Evolutionary conservation across 30 jellyfish, hydroid and myxozoan species (phyloP).

Genomic region (Catostylus mosaicus): DNA sequence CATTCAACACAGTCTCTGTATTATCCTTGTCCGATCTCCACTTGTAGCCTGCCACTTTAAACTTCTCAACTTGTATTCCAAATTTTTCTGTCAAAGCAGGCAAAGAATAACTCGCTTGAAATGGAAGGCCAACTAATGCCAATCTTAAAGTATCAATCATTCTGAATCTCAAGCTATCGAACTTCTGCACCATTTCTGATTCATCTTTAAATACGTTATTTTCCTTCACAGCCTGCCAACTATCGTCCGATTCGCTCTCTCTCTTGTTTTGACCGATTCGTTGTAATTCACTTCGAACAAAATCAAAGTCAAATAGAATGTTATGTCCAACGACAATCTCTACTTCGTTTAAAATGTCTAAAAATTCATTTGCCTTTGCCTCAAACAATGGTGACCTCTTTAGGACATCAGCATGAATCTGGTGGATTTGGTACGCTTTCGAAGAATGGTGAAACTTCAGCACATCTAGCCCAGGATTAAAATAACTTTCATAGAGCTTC

Average conservation of each 20-base stretch:
- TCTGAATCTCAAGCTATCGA: slow-evolving; percentile 19
- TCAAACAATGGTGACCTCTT: slow-evolving; percentile 15
- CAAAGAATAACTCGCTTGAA: slow-evolving; percentile 7
- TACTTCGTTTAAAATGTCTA: slow-evolving; percentile 5
- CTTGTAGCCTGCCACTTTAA: slow-evolving; percentile 9
- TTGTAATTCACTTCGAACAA: slow-evolving; percentile 26
- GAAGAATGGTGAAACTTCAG: not conserved
- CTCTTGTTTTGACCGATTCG: slow-evolving; percentile 14
- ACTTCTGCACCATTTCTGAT: not conserved
- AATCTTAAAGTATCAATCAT: slow-evolving; percentile 43
- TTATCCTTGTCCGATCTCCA: slow-evolving; percentile 8
- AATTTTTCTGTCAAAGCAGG: slow-evolving; percentile 2
- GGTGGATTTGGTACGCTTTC: slow-evolving; percentile 6
- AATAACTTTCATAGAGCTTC: slow-evolving; percentile 45
- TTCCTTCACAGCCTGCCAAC: slow-evolving; percentile 15
- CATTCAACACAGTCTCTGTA: not conserved
- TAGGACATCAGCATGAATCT: slow-evolving; percentile 24
- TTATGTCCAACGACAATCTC: slow-evolving; percentile 55
- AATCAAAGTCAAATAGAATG: slow-evolving; percentile 31
- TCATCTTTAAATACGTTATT: not conserved
- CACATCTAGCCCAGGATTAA: slow-evolving; percentile 62
- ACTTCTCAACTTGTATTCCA: not conserved
- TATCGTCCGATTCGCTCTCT: slow-evolving; percentile 51
- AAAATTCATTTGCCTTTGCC: slow-evolving; percentile 23
- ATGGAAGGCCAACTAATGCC: slow-evolving; percentile 45